Base-by-base conservation (phyloP, 2,888 invertebrate species). In the Thera obeliscata region DNA sequence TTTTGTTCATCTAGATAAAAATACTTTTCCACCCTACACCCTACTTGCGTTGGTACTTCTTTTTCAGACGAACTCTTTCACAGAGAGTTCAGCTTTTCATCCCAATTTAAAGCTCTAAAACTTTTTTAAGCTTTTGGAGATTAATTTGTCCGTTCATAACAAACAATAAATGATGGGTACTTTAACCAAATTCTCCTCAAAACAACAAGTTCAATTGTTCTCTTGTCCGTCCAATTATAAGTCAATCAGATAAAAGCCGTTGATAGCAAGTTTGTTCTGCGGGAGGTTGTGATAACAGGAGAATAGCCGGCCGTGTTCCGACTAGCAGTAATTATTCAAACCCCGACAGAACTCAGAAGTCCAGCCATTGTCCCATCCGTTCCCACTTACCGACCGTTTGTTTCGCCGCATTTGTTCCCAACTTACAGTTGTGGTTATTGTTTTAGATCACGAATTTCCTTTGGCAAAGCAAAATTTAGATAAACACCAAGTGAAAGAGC, bases 271-370 rank as follows among this genome's bases (percentile, higher is more conserved):
- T 74, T 75, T 60, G 71, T 71, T 70, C 66, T 64, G 65, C 68
- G 49, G 43, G 73, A 77, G 73, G 68, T 76, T 66, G 71, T 75
- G 78, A 78, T 77, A 78, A 75, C 72, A 36, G 70, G 70, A 75
- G 74, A 78, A 78, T 68, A 69, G 69, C 71, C 70, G 68, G 67
- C 60, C 72, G 73, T 71, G 66, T 72, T 69, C 67, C 65, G 59
- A 64, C 73, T 73, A 75, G 76, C 76, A 79, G 74, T 81, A 82
- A 85, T 84, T 82, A 85, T 85, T 86, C 77, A 81, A 77, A 77
- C 67, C 70, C 72, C 73, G 72, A 68, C 74, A 70, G 63, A 73
- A 79, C 73, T 69, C 74, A 70, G 63, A 73, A 79, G 74, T 77
- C 76, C 73, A 74, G 52, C 78, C 72, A 79, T 85, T 85, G 83